Evolutionary conservation across 2,888 invertebrate genomes (phyloP), one percentile per base, ranked within the genome.

Genomic region (Cistogaster globosa): DNA sequence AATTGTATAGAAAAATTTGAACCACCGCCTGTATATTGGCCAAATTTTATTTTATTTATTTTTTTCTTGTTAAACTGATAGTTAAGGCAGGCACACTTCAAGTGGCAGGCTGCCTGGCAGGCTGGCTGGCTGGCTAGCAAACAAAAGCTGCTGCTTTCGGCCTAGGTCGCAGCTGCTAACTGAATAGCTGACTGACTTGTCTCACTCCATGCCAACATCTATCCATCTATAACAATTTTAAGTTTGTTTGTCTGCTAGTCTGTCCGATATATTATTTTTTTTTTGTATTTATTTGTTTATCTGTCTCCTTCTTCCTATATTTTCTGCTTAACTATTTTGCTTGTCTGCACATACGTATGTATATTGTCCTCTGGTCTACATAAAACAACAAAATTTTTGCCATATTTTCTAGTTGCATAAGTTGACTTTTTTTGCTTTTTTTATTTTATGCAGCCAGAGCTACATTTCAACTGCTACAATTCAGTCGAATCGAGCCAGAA

Each of bases 41-140:
- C 53, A 69, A 78, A 65, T 68, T 71, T 48, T 60, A 32, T 32
- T 32, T 32, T 5, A 7, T 32, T 32, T 32, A 5, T 5, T 32
- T 32, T 69, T 11, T 63, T 55, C 57, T 26, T 48, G 67, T 42
- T 42, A 2, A 12, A 12, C 11, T 42, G 12, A 48, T 58, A 53
- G 51, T 42, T 82, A 48, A 71, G 63, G 57, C 65, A 78, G 84
- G 85, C 85, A 85, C 85, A 82, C 85, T 85, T 82, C 85, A 85
- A 82, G 74, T 85, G 77, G 85, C 77, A 78, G 81, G 65, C 36
- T 75, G 71, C 55, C 51, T 78, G 71, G 60, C 57, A 78, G 62
- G 69, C 22, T 74, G 75, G 60, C 57, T 85, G 63, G 65, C 79
- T 79, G 75, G 60, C 57, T 85, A 62, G 65, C 79, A 75, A 69